These are phyloP conservation scores for Drosophila colorata DNA, from an alignment of 2,888 invertebrate species.

Conservation along the genomic window DNA sequence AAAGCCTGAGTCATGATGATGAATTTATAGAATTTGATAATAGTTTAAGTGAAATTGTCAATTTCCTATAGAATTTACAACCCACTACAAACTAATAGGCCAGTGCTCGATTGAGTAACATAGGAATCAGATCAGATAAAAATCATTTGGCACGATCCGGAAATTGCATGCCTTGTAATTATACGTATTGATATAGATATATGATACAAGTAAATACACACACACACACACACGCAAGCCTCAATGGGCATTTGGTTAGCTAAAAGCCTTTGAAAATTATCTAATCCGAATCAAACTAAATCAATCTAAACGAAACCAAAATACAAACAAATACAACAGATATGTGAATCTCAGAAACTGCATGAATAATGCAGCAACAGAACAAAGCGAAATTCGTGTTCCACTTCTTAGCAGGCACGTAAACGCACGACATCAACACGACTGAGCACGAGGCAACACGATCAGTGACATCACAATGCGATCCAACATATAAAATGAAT, in stretches of 20 bases:
- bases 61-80: too few relatives aligned
- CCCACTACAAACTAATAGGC: too few relatives aligned
- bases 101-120: too few relatives aligned
- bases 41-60: too few relatives aligned
- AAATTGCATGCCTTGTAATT: neutral
- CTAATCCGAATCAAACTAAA: slow-evolving; percentile 54
- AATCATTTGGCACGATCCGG: neutral
- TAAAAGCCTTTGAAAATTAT: slow-evolving; percentile 31
- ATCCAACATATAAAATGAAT: too few relatives aligned
- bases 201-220: neutral
- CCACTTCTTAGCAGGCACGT: too few relatives aligned
- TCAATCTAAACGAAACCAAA: slow-evolving; percentile 57
- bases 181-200: neutral
- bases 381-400: too few relatives aligned
- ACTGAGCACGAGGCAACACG: too few relatives aligned
- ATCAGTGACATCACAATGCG: too few relatives aligned
- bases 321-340: neutral
- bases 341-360: neutral
- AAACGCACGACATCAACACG: too few relatives aligned
- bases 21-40: slow-evolving; percentile 2
- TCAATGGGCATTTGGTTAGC: slow-evolving; percentile 8
- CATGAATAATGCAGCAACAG: too few relatives aligned
- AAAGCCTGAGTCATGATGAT: neutral
- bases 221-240: neutral
- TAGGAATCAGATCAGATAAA: neutral